Base-by-base conservation (phyloP, 2,888 invertebrate species). In the Tetranychus piercei region DNA sequence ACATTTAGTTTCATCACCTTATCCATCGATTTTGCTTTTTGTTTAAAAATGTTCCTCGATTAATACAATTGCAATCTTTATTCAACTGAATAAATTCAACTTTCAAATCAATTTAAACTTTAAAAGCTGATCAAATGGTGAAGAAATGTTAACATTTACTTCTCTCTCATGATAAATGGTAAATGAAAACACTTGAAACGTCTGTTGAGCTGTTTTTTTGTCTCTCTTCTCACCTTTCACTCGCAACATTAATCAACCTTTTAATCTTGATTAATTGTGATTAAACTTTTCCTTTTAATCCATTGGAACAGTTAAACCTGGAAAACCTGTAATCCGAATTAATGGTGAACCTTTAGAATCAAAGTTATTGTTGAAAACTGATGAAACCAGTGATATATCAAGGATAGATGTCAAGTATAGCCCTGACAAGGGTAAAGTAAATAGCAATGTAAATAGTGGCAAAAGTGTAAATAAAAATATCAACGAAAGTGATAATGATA, bases 311-410 rank as follows among this genome's bases (percentile, higher is more conserved):
- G 76, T 73, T 15, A 76, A 74, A 75, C 76, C 76, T 34, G 75
- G 75, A n/a, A 22, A 74, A 34, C 76, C 76, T 23, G 73, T 71
- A 69, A 76, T 76, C 18, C 72, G 73, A 22, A 72, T 76, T 34
- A 75, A 76, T 55, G 75, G 76, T 6, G 55, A 55, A 55, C 55
- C 55, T 15, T 55, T 55, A 15, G 55, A 55, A 55, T 55, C 55
- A 55, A 55, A 55, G 55, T 55, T 55, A 55, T 15, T 55, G 55
- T 55, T 55, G 55, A 55, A 55, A 55, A 55, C 55, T 15, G 55
- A 55, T n/a, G 64, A 73, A 23, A 44, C 11, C 15, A 15, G 55
- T 55, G 55, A 55, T 55, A 55, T 15, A 15, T 55, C 55, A 55
- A 15, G 55, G 55, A 55, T 15, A 55, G 65, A 18, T 65, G 20